Base-by-base conservation (phyloP, 2,113 vertebrate species). In the Pao palembangensis region DNA sequence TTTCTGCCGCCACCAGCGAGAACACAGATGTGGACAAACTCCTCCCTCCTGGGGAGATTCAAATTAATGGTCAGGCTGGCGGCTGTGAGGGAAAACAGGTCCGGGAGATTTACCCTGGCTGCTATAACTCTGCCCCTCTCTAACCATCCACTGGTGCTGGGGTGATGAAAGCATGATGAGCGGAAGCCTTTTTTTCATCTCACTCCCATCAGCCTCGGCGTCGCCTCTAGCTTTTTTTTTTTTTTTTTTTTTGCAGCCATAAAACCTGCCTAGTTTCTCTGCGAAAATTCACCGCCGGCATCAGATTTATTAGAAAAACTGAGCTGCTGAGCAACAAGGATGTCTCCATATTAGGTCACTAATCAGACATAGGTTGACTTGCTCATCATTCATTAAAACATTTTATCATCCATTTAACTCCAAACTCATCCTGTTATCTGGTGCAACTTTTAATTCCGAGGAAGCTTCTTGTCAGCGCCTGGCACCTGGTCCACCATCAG, bases 81-180 rank as follows among this genome's bases (percentile, higher is more conserved):
- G 31, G 71, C 59, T 58, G 60, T 47, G 47, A 56, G 63, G 41
- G 60, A 57, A 60, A 70, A 59, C 21, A 41, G 66, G 61, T 69
- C 68, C 56, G 50, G 75, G 71, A 86, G 75, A 86, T 83, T 80
- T 82, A 79, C 66, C 80, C 41, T n/a, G 21, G 63, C 62, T 61
- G 56, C 66, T 56, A 78, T 83, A 83, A 82, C 60, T 85, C 54
- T 62, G 53, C 2, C 42, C 47, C 54, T 64, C 73, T 72, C 64
- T 51, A 21, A 6, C 58, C 61, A 60, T 77, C 61, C 58, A 73
- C 47, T 23, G 69, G 71, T 61, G 69, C 64, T 51, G 55, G 54
- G 51, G 64, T 77, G 80, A 85, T 79, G 80, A 85, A 82, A 70
- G 61, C 64, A 62, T 61, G 77, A 86, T 84, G 86, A 82, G 80